A percentile compares a stretch with the other conserved stretches of the same genome.
Conservation (phyloP, 2,888 invertebrate species). For the Drosophila longiperda region DNA sequence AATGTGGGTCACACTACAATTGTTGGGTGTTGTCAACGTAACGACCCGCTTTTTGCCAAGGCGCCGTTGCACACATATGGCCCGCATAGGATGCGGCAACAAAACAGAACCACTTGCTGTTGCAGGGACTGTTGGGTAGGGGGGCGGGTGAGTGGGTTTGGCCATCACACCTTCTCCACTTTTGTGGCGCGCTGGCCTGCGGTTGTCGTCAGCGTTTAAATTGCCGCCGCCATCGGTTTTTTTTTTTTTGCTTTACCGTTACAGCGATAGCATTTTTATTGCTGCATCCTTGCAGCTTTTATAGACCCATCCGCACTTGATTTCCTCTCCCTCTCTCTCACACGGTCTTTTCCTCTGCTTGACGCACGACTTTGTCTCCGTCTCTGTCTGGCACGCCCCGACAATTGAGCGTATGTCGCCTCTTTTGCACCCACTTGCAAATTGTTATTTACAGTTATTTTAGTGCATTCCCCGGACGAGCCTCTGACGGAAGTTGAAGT, state of each 20-base stretch:
- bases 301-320: slow-evolving; percentile 66
- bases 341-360: not conserved
- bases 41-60: slow-evolving; percentile 76
- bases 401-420: slow-evolving; percentile 59
- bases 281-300: slow-evolving; percentile 80
- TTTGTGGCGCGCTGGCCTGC: slow-evolving; percentile 18
- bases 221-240: slow-evolving; percentile 44
- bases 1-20: slow-evolving; percentile 73
- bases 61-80: slow-evolving; percentile 66
- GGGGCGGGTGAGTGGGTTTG: too few species aligned
- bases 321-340: slow-evolving; percentile 21
- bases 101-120: not conserved
- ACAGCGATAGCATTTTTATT: slow-evolving; percentile 67
- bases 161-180: not conserved
- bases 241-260: slow-evolving; percentile 41
- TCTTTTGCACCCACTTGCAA: slow-evolving; percentile 73
- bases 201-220: slow-evolving; percentile 49
- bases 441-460: slow-evolving; percentile 81
- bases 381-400: slow-evolving; percentile 53
- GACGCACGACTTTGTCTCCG: not conserved
- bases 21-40: slow-evolving; percentile 76
- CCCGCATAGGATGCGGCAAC: slow-evolving; percentile 40
- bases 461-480: slow-evolving; percentile 68
- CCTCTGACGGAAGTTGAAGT: slow-evolving; percentile 50
- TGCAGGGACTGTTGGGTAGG: not conserved